phyloP scores from a whole-genome alignment of 2,888 invertebrate species.

The Acronicta alni region DNA sequence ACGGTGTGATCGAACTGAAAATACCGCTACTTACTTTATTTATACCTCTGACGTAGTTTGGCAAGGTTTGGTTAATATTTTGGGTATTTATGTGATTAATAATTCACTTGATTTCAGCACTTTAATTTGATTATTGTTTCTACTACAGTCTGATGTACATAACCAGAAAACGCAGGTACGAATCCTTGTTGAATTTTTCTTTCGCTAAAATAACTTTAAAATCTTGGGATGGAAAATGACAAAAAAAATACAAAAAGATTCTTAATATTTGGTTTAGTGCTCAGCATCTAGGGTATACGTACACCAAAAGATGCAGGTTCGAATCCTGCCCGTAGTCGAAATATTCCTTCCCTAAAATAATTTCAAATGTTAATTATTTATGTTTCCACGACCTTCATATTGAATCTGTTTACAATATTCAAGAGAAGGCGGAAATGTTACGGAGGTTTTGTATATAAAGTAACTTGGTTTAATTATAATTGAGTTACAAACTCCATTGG shows the following conservation, averaged over 20 bases:
- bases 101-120: not conserved
- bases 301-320: no score
- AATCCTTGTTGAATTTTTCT: no score
- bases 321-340: no score
- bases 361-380: not conserved
- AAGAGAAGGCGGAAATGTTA: not conserved
- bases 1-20: slow-evolving; percentile 58
- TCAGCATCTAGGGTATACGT: no score
- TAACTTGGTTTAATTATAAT: slow-evolving; percentile 14
- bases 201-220: no score
- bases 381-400: slow-evolving; percentile 3
- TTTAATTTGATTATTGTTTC: no score
- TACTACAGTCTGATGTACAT: no score
- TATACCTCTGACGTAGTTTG: slow-evolving; percentile 23
- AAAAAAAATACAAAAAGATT: no score
- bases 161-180: no score
- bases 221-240: no score
- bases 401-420: slow-evolving; percentile 6
- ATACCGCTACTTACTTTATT: slow-evolving; percentile 55
- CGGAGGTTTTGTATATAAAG: slow-evolving; percentile 11
- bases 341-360: no score
- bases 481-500: slow-evolving; percentile 34
- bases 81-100: slow-evolving; percentile 3
- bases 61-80: not conserved
- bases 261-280: no score